These are phyloP conservation scores for Trilocha varians DNA, from an alignment of 2,888 invertebrate genomes.

Conservation along the genomic window DNA sequence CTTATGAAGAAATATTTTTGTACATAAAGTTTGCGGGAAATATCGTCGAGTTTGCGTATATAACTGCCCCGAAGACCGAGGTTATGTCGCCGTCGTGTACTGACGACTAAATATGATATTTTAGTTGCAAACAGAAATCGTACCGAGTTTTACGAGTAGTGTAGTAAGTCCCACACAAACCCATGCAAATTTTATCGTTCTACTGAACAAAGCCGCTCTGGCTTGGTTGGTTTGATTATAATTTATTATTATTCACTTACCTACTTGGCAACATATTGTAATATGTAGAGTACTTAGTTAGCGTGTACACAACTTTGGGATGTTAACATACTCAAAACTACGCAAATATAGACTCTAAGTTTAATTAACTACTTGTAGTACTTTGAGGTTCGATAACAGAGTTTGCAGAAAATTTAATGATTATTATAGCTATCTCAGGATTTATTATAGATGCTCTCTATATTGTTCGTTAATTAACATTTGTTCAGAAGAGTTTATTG, in stretches of 20 bases:
- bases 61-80: too few relatives aligned
- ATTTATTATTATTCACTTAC: slow-evolving; percentile 36
- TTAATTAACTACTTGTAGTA: neutral
- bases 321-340: too few relatives aligned
- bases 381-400: neutral
- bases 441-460: neutral
- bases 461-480: neutral
- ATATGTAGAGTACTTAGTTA: too few relatives aligned
- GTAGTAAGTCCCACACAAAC: slow-evolving; percentile 28
- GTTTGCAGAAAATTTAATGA: neutral
- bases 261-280: slow-evolving; percentile 28
- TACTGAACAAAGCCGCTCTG: slow-evolving; percentile 30
- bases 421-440: neutral
- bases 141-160: slow-evolving; percentile 34
- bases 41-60: too few relatives aligned
- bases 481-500: neutral
- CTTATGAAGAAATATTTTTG: too few relatives aligned
- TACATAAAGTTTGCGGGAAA: too few relatives aligned
- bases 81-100: too few relatives aligned
- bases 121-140: slow-evolving; percentile 23
- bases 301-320: too few relatives aligned
- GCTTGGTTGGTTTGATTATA: slow-evolving; percentile 23
- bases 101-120: too few relatives aligned
- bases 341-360: neutral
- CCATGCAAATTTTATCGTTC: slow-evolving; percentile 53